Percentiles rank a stretch among this genome's conserved stretches.
Conservation (phyloP, 2,797 vertebrate genomes). For the Arrhamphus sclerolepis region DNA sequence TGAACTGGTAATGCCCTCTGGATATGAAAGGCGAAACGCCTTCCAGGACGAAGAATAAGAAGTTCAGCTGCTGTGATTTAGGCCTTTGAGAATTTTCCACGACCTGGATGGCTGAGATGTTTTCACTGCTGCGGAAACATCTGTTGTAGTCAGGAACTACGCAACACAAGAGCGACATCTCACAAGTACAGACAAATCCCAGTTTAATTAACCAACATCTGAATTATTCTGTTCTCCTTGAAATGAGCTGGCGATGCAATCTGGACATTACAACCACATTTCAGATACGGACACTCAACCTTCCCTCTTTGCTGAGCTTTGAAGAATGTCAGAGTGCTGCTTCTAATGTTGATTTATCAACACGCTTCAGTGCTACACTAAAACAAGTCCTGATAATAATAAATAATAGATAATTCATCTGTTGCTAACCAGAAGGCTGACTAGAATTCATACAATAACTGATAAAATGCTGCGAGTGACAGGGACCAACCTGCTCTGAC, state of each 20-base stretch:
- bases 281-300: constrained; percentile 2
- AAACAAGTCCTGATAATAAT: no score
- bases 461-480: constrained; percentile 2
- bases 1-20: no score
- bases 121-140: neutral
- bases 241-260: neutral
- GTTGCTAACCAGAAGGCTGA: no score
- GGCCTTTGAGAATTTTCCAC: no score
- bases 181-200: neutral
- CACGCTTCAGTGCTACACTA: no score
- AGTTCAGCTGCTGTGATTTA: no score
- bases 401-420: no score
- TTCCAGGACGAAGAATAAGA: no score
- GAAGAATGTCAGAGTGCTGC: neutral
- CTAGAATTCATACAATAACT: neutral
- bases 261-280: neutral
- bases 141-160: neutral
- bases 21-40: no score
- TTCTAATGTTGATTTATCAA: neutral
- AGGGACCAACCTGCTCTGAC: neutral
- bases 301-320: neutral
- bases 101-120: neutral
- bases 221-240: neutral
- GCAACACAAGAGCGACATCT: neutral
- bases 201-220: neutral